Percentiles rank a stretch among this genome's conserved stretches.
Evolutionary conservation across 2,888 invertebrate genomes (phyloP).

Genomic region (Parelbella ahira): DNA sequence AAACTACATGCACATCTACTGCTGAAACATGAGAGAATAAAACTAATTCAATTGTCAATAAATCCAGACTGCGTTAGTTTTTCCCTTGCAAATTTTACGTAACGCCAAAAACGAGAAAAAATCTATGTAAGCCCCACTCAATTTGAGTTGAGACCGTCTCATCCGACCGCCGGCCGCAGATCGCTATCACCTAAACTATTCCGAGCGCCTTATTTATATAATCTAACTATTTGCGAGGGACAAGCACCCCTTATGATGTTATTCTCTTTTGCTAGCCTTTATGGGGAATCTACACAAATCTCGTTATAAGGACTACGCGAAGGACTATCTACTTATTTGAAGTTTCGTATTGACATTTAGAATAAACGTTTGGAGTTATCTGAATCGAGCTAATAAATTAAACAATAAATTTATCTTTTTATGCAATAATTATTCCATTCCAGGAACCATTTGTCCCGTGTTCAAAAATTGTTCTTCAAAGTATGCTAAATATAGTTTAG

Average conservation of each 20-base stretch:
- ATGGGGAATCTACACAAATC: conserved; percentile 32
- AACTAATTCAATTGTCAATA: too few species aligned
- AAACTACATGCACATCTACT: too few species aligned
- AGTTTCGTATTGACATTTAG: too few species aligned
- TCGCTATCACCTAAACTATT: conserved; percentile 67
- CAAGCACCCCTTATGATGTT: conserved; percentile 64
- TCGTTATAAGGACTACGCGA: conserved; percentile 2
- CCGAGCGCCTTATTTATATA: conserved; percentile 77
- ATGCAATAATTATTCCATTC: too few species aligned
- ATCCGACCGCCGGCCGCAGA: conserved; percentile 54
- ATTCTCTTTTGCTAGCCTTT: conserved; percentile 40
- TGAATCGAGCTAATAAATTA: too few species aligned
- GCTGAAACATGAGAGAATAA: too few species aligned
- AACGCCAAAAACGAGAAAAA: conserved; percentile 55
- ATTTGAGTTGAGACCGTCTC: conserved; percentile 51
- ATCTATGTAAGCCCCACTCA: conserved; percentile 66
- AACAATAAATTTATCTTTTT: too few species aligned
- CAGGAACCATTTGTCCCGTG: too few species aligned
- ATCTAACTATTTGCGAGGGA: conserved; percentile 77
- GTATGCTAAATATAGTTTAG: too few species aligned
- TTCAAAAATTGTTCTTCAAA: too few species aligned
- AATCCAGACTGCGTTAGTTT: conserved; percentile 2
- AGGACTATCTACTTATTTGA: too few species aligned
- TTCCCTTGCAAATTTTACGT: conserved; percentile 35
- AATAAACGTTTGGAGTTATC: too few species aligned